Conservation (phyloP, 2,888 invertebrate species). For the Prosapia bicincta region DNA sequence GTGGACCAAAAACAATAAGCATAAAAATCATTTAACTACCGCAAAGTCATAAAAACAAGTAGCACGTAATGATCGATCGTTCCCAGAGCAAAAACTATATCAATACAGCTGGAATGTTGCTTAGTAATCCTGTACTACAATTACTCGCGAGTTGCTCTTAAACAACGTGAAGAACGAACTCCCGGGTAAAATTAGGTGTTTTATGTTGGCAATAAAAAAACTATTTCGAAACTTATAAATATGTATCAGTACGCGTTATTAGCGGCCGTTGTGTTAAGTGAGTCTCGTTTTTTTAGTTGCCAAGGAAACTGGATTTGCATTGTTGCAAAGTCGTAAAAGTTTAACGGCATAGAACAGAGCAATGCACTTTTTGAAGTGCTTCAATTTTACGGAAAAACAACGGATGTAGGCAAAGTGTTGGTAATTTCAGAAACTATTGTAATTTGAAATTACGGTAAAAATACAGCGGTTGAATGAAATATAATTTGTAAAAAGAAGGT, state of each 20-base stretch:
- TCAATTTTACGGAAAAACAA: not conserved
- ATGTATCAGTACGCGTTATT: not conserved
- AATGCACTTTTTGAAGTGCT: not conserved
- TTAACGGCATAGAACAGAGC: not conserved
- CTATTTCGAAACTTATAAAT: not conserved
- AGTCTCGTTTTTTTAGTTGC: not conserved
- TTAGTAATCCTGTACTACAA: not conserved
- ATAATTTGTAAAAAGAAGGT: no score
- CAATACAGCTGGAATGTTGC: not conserved
- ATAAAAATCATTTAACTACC: no score
- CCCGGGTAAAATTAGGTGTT: not conserved
- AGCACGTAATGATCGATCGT: no score
- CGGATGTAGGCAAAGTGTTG: not conserved
- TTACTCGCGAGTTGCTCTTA: not conserved
- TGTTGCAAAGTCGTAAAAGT: not conserved
- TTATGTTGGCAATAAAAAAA: not conserved
- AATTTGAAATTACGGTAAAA: no score
- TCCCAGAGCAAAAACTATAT: no score
- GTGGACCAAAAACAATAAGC: no score
- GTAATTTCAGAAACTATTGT: not conserved
- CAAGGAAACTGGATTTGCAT: not conserved
- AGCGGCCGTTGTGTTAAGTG: not conserved
- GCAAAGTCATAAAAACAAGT: no score
- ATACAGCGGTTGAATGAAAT: no score
- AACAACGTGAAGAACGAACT: not conserved